Evolutionary conservation across 2,797 vertebrate genomes (phyloP).

Genomic region (Gymnothorax reevesii): DNA sequence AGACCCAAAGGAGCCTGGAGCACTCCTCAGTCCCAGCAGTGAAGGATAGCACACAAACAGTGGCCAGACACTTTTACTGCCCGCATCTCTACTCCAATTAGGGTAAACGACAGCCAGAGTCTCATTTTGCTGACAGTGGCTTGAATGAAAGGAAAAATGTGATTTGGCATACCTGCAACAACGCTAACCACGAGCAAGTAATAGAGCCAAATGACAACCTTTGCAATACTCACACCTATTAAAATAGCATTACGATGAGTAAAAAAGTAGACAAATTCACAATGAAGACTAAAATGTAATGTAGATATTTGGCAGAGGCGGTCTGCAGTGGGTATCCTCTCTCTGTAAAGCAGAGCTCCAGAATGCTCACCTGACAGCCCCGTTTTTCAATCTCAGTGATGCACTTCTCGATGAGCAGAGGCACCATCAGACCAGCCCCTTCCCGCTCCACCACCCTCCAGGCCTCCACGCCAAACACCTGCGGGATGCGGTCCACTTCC

Average conservation of each 20-base stretch:
- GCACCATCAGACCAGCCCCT: conserved; percentile 84
- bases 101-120: conserved; percentile 44
- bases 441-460: conserved; percentile 90
- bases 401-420: conserved; percentile 91
- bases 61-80: conserved; percentile 65
- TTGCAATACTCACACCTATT: background rate
- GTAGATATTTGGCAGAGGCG: background rate
- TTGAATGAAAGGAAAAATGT: conserved; percentile 46
- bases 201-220: background rate
- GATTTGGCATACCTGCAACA: background rate
- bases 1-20: conserved; percentile 42
- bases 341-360: background rate
- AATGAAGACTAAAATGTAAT: background rate
- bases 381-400: conserved; percentile 94
- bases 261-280: background rate
- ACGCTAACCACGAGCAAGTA: background rate
- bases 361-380: conserved; percentile 91
- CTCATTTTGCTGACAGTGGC: conserved; percentile 35
- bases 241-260: conserved; percentile 9
- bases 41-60: conserved; percentile 54
- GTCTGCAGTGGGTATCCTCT: background rate
- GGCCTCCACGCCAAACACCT: conserved; percentile 90
- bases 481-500: conserved; percentile 71
- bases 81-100: conserved; percentile 61
- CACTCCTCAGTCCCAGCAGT: conserved; percentile 40